These are phyloP conservation scores for Hypena proboscidalis DNA, from an alignment of 2,888 invertebrate genomes.

Conservation along the genomic window DNA sequence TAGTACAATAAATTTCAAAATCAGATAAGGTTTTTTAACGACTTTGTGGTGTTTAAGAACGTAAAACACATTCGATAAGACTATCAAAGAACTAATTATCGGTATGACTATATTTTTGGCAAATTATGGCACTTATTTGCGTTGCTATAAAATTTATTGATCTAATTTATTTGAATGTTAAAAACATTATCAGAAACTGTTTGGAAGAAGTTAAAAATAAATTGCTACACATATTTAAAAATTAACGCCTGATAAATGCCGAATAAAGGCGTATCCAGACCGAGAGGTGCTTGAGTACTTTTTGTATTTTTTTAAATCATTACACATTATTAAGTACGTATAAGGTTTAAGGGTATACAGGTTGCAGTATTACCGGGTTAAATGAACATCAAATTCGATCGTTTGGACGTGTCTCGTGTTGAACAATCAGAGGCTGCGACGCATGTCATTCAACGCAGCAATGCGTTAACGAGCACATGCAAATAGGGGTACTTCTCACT, in stretches of 20 bases:
- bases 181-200: constrained; percentile 5
- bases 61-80: too few species aligned
- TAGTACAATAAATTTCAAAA: too few species aligned
- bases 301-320: constrained; percentile 35
- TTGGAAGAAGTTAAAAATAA: neutral
- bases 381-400: constrained; percentile 55
- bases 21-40: too few species aligned
- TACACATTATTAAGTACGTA: constrained; percentile 42
- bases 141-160: neutral
- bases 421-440: constrained; percentile 70
- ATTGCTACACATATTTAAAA: constrained; percentile 1
- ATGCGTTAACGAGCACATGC: constrained; percentile 84
- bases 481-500: constrained; percentile 69
- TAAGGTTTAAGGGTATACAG: constrained; percentile 43
- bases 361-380: constrained; percentile 35
- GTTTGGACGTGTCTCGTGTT: constrained; percentile 37
- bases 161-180: neutral
- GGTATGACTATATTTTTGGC: too few species aligned
- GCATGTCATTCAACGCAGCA: constrained; percentile 72
- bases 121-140: too few species aligned
- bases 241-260: constrained; percentile 7
- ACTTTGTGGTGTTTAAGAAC: too few species aligned
- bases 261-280: constrained; percentile 2
- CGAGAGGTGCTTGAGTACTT: neutral
- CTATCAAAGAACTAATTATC: too few species aligned